Base-by-base conservation (phyloP, 2,888 invertebrate genomes). In the Biston betularia region DNA sequence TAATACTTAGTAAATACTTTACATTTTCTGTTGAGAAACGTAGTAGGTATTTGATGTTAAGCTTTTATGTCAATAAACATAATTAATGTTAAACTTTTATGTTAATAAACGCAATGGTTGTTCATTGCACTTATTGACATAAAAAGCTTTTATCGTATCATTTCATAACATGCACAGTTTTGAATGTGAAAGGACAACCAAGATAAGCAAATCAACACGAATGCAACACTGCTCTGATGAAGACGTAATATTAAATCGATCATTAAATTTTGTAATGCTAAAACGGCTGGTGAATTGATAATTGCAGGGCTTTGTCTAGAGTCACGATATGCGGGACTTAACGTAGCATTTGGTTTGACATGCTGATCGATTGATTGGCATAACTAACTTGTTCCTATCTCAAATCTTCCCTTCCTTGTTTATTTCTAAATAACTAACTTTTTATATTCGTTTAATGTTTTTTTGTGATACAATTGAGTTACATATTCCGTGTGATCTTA, bases 241-340 rank as follows among this genome's bases (percentile, higher is more conserved):
- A 58, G 66, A 59, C 65, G 12, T 46, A 48, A 46, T 24, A 58
- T 48, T 58, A 58, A 55, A 55, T 77, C 64, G 70, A 79, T 70
- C 54, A 79, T 57, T 54, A 48, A 78, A 81, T 87, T 82, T 84
- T 79, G 85, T 80, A 89, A 85, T 75, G 75, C 70, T 71, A 75
- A 80, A 80, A 75, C 65, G 75, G 76, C 75, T 76, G 72, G 73
- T 77, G 82, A 83, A 86, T 87, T 77, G 80, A 82, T 88, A 88
- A 88, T 88, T 87, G 85, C 73, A 69, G 69, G 68, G 75, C 81
- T 82, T 84, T 85, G 85, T 83, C 72, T 77, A 44, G 35, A 86
- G 88, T 89, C 89, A 90, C 89, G 89, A 79, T 85, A 75, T 72
- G 72, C 35, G 73, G 72, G 69, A 70, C 78, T 77, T 69, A 64